A percentile compares a stretch with the other conserved stretches of the same genome.
These are phyloP conservation scores for Mechanitis mazaeus DNA, from an alignment of 2,888 invertebrate species.

Conservation along the genomic window DNA sequence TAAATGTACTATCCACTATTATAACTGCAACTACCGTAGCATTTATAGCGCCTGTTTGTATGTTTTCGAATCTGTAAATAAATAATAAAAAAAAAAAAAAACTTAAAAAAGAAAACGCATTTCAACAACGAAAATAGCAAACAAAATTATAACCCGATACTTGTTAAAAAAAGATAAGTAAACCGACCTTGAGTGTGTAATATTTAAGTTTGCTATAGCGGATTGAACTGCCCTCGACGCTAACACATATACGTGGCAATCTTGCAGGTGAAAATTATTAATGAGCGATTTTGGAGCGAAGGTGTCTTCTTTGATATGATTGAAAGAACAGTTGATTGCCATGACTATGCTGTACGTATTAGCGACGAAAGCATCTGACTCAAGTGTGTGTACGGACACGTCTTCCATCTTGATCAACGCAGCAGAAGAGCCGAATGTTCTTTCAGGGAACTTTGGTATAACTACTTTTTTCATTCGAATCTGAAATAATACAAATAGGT, in stretches of 20 bases:
- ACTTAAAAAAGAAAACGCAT: neutral
- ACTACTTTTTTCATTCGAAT: constrained; percentile 79
- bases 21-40: constrained; percentile 78
- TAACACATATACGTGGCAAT: constrained; percentile 75
- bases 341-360: constrained; percentile 79
- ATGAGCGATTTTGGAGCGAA: constrained; percentile 80
- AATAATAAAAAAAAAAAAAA: constrained; percentile 16
- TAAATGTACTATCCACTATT: constrained; percentile 79
- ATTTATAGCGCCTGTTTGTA: constrained; percentile 79
- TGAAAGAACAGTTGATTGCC: constrained; percentile 78
- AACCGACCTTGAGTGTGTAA: constrained; percentile 79
- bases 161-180: neutral
- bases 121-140: constrained; percentile 6
- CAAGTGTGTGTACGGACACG: constrained; percentile 73
- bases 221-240: constrained; percentile 78
- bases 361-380: constrained; percentile 80
- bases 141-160: neutral
- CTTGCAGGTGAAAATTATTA: constrained; percentile 76
- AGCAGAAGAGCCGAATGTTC: constrained; percentile 80
- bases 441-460: constrained; percentile 76
- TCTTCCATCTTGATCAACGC: constrained; percentile 75
- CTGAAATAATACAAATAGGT: constrained; percentile 57
- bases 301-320: constrained; percentile 78
- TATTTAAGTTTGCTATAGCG: constrained; percentile 79
- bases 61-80: constrained; percentile 77